phyloP scores from a whole-genome alignment of 2,797 vertebrate genomes.

The Caiman crocodilus region DNA sequence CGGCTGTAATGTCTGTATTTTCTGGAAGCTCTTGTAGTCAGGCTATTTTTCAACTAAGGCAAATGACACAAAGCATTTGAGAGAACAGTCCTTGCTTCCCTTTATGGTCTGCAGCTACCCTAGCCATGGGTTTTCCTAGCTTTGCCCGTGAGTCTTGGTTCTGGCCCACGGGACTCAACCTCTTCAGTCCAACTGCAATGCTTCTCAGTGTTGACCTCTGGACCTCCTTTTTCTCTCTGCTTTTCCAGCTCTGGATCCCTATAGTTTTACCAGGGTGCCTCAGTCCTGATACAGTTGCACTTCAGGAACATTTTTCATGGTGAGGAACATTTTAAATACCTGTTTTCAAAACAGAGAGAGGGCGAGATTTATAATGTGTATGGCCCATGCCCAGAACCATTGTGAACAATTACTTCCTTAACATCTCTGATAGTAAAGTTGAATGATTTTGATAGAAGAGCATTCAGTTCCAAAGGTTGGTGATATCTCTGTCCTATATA shows the following conservation, averaged over 20 bases:
- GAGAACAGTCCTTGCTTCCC: not conserved
- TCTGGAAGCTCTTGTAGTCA: not conserved
- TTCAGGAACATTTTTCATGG: not conserved
- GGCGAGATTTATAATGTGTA: not conserved
- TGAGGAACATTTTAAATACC: not conserved
- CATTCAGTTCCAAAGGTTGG: not conserved
- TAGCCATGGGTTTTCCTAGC: not conserved
- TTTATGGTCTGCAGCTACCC: not conserved
- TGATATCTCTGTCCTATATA: not conserved
- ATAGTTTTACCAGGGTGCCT: not conserved
- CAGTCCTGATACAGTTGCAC: not conserved
- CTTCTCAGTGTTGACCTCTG: too few relatives aligned
- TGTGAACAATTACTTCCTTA: not conserved
- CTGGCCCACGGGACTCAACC: not conserved
- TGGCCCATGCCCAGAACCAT: not conserved
- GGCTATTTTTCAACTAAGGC: not conserved
- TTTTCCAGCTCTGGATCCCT: not conserved
- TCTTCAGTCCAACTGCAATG: not conserved
- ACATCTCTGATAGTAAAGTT: too few relatives aligned
- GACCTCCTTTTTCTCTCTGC: not conserved
- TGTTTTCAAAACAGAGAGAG: not conserved
- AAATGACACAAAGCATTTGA: not conserved
- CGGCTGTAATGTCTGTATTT: not conserved
- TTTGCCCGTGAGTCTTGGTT: not conserved
- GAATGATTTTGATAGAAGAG: not conserved